phyloP scores from a whole-genome alignment of 1,140 invertebrate genomes.

The Chlorops oryzae region DNA sequence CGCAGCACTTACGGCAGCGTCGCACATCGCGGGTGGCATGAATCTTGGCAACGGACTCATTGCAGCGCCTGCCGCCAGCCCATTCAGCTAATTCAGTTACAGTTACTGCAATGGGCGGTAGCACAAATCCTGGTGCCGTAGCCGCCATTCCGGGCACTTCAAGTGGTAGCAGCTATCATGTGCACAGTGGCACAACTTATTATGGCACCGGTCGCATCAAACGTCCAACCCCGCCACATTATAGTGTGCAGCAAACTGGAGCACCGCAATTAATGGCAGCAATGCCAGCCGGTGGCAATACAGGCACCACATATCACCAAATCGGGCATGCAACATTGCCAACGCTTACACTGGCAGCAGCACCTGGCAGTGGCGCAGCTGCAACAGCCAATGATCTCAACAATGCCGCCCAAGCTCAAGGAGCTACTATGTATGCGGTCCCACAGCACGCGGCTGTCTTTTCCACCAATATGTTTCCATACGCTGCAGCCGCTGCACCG shows the following conservation, averaged over 20 bases:
- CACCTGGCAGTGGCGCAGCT: slow-evolving; percentile 21
- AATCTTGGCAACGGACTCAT: slow-evolving; percentile 9
- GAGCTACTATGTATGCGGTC: slow-evolving; percentile 37
- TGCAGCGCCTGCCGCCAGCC: slow-evolving; percentile 23
- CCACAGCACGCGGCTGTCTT: slow-evolving; percentile 43
- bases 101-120: slow-evolving; percentile 18
- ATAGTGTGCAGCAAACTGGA: slow-evolving; percentile 2
- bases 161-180: slow-evolving; percentile 3
- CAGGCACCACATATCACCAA: slow-evolving; percentile 41
- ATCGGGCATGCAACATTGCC: slow-evolving; percentile 37
- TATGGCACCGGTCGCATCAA: slow-evolving; percentile 31
- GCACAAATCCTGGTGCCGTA: slow-evolving; percentile 10
- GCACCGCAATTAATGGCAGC: slow-evolving; percentile 19
- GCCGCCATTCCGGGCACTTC: slow-evolving; percentile 13
- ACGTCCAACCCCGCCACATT: slow-evolving; percentile 22
- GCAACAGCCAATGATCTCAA: slow-evolving; percentile 31
- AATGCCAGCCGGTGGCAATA: slow-evolving; percentile 18
- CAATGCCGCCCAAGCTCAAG: slow-evolving; percentile 21
- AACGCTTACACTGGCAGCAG: slow-evolving; percentile 33
- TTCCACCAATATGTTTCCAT: slow-evolving; percentile 44
- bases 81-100: no score
- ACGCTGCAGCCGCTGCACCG: slow-evolving; percentile 26
- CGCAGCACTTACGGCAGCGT: slow-evolving; percentile 4
- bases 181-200: slow-evolving; percentile 15
- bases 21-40: slow-evolving; percentile 16